phyloP scores from a whole-genome alignment of 53 echinoderm and acorn worm species.

The Zoroaster sp. region DNA sequence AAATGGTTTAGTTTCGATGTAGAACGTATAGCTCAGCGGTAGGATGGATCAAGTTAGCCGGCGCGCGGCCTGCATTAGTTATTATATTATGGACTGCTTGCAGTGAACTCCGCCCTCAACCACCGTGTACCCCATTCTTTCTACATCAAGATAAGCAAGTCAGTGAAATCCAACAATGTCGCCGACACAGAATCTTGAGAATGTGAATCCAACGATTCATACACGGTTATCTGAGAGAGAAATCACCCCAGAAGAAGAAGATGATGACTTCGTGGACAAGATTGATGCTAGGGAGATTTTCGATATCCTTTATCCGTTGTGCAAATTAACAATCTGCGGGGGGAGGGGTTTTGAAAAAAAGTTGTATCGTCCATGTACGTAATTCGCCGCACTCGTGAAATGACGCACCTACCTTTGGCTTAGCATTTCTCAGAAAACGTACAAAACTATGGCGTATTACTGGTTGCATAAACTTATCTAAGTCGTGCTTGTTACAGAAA shows the following conservation, averaged over 20 bases:
- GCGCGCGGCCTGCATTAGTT: background rate
- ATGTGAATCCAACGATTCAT: slow-evolving; percentile 92
- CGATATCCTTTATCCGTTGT: slow-evolving; percentile 99
- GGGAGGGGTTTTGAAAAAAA: too few relatives aligned
- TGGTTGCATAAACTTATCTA: too few relatives aligned
- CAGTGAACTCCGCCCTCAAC: background rate
- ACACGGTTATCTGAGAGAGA: slow-evolving; percentile 67
- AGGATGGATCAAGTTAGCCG: background rate
- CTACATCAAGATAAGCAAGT: background rate
- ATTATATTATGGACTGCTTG: too few relatives aligned
- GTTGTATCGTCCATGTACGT: too few relatives aligned
- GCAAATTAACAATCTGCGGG: too few relatives aligned
- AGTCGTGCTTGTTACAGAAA: too few relatives aligned
- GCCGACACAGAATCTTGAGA: slow-evolving; percentile 65
- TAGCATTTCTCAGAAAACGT: too few relatives aligned
- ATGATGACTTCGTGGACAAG: slow-evolving; percentile 72
- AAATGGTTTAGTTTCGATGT: background rate
- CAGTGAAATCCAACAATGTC: slow-evolving; percentile 31
- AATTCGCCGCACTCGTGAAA: too few relatives aligned
- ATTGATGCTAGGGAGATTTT: slow-evolving; percentile 95
- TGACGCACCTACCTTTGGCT: too few relatives aligned
- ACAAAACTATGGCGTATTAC: too few relatives aligned
- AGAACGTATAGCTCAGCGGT: slow-evolving; percentile 5
- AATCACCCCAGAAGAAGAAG: slow-evolving; percentile 67
- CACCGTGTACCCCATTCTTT: background rate